Conservation (phyloP, 2,797 vertebrate genomes). For the Pipistrellus pygmaeus region DNA sequence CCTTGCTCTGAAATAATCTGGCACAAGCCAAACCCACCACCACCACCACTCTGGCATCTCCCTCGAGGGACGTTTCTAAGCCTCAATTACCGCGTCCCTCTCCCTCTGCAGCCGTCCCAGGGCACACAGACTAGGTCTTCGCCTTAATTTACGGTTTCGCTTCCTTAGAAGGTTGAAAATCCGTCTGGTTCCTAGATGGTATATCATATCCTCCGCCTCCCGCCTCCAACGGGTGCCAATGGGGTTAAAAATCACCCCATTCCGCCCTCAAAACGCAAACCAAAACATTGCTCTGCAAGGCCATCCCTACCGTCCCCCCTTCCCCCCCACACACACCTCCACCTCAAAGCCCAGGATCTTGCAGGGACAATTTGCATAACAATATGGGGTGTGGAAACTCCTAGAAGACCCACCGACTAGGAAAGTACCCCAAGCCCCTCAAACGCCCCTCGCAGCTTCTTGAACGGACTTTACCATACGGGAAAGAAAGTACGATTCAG, state of each 20-base stretch:
- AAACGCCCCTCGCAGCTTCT: neutral
- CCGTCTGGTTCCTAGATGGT: neutral
- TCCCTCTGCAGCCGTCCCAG: constrained; percentile 4
- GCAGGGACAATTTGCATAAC: constrained; percentile 40
- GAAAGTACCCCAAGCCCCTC: neutral
- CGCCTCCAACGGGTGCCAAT: neutral
- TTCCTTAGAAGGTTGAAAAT: constrained; percentile 44
- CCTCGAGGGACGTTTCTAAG: neutral
- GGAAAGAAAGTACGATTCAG: too few species aligned
- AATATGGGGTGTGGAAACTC: neutral
- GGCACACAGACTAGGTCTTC: neutral
- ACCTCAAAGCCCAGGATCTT: constrained; percentile 42
- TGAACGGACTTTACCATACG: neutral
- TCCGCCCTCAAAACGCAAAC: neutral
- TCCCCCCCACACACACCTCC: neutral
- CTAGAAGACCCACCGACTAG: neutral
- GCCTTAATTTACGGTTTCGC: neutral
- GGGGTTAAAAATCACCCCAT: constrained; percentile 31
- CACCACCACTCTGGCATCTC: neutral
- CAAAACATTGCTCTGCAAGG: neutral
- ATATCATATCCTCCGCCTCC: too few species aligned
- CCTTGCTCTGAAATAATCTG: constrained; percentile 19
- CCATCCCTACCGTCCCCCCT: neutral
- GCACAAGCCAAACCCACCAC: neutral
- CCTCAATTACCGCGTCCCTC: neutral